Conservation (phyloP, 2,888 invertebrate genomes). For the Plebejus anna region DNA sequence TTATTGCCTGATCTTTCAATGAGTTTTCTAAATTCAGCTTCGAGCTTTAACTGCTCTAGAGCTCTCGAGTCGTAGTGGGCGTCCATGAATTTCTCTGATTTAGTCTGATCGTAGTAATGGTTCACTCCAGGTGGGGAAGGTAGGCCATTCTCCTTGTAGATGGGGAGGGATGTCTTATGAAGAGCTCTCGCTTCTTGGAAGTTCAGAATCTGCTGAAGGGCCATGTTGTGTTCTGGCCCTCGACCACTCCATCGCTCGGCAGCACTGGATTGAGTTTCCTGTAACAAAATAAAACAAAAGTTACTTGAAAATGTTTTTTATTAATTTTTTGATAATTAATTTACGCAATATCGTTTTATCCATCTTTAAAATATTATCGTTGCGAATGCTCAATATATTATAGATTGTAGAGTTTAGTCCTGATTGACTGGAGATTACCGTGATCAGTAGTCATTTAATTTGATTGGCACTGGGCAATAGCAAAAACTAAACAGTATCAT, state of each 20-base stretch:
- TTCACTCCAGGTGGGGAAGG: conserved; percentile 78
- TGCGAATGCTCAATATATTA: not conserved
- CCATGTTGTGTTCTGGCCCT: conserved; percentile 94
- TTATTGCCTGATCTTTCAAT: conserved; percentile 79
- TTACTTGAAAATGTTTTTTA: not conserved
- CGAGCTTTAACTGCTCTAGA: conserved; percentile 75
- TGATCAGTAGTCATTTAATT: conserved; percentile 24
- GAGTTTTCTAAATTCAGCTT: conserved; percentile 77
- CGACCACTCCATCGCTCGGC: conserved; percentile 94
- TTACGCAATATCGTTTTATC: not conserved
- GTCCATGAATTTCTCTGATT: conserved; percentile 52
- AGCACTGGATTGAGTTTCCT: conserved; percentile 91
- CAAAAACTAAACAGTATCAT: conserved; percentile 23
- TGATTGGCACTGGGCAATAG: conserved; percentile 24
- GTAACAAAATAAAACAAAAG: conserved; percentile 56
- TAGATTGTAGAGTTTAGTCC: not conserved
- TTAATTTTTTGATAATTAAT: no score
- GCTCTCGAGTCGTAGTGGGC: conserved; percentile 63
- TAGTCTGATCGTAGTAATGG: conserved; percentile 55
- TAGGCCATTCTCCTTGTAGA: conserved; percentile 69
- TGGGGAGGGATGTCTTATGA: conserved; percentile 76
- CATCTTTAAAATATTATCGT: not conserved
- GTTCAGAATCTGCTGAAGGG: conserved; percentile 94
- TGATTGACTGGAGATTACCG: conserved; percentile 21
- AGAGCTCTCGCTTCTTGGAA: conserved; percentile 92